Evolutionary conservation across 2,888 invertebrate species (phyloP), one percentile per base, ranked within the genome.

Genomic region (Podabrus alpinus): DNA sequence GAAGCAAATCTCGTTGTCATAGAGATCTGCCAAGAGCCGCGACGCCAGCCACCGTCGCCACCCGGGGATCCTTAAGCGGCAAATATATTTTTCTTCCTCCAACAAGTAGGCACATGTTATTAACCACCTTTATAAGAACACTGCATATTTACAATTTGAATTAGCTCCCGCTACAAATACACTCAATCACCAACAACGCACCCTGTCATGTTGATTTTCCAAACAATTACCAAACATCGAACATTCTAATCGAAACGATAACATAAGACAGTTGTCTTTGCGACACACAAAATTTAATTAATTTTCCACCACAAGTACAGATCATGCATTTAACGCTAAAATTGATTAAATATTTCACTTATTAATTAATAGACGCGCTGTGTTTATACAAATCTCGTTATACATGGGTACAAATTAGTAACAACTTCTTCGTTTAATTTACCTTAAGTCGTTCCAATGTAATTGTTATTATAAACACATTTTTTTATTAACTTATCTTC

Each of bases 1-100:
- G 81, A 79, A 83, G 74, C 81, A 75, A 77, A 78, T 73, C 77
- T 78, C 80, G 84, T 85, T 83, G 82, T 82, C 84, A 84, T 85
- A 83, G 84, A 78, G 81, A 85, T 83, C 79, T 80, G 80, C 80
- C 81, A 77, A 83, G 82, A 81, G 79, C 81, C 81, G 79, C 82
- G 82, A 83, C 83, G 84, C 83, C 84, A 79, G 79, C 80, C 78
- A 74, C 78, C 77, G 78, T 72, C 80, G 82, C 73, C 78, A 69
- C 74, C 74, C 72, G 75, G 75, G 71, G 68, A 72, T 60, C 70
- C 66, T 15, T 76, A 59, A 59, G 70, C 70, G 60, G 66, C 73
- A 59, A 73, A 59, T 67, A 69, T 72, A 68, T 60, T 59, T 69
- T 68, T 72, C 45, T 45, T 69, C 59, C 69, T 62, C 59, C 29